A percentile compares a stretch with the other conserved stretches of the same genome.
Conservation (phyloP, 2,888 invertebrate genomes). For the Agonopterix heracliana region DNA sequence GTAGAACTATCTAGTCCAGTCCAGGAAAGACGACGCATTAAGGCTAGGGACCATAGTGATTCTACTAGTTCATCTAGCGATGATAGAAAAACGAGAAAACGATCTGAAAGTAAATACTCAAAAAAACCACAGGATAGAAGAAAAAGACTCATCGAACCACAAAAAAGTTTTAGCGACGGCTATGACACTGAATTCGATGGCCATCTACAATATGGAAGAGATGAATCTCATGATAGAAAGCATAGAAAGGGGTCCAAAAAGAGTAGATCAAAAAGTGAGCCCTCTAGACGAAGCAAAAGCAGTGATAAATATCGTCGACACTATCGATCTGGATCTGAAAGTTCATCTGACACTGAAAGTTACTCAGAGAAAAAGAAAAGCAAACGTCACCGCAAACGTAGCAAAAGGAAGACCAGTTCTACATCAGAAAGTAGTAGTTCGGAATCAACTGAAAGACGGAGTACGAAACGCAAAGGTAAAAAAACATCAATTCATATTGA, state of each 20-base stretch:
- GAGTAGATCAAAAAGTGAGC: conserved; percentile 69
- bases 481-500: conserved; percentile 67
- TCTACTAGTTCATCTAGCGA: conserved; percentile 67
- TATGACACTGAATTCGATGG: conserved; percentile 60
- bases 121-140: conserved; percentile 49
- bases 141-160: conserved; percentile 47
- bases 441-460: conserved; percentile 59
- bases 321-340: conserved; percentile 49
- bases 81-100: conserved; percentile 43
- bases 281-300: conserved; percentile 47
- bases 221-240: conserved; percentile 36
- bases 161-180: conserved; percentile 72
- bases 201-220: conserved; percentile 25
- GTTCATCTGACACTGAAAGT: conserved; percentile 50
- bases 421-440: conserved; percentile 62
- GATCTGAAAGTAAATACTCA: conserved; percentile 38
- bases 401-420: conserved; percentile 56
- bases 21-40: conserved; percentile 41
- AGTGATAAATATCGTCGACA: conserved; percentile 42
- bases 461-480: conserved; percentile 61
- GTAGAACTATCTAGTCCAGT: conserved; percentile 65
- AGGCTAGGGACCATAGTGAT: conserved; percentile 42
- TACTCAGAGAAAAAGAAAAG: conserved; percentile 55
- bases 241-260: conserved; percentile 44
- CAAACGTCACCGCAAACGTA: conserved; percentile 57